Conservation (phyloP, 2,888 invertebrate species). For the Dorcus parallelipipedus region DNA sequence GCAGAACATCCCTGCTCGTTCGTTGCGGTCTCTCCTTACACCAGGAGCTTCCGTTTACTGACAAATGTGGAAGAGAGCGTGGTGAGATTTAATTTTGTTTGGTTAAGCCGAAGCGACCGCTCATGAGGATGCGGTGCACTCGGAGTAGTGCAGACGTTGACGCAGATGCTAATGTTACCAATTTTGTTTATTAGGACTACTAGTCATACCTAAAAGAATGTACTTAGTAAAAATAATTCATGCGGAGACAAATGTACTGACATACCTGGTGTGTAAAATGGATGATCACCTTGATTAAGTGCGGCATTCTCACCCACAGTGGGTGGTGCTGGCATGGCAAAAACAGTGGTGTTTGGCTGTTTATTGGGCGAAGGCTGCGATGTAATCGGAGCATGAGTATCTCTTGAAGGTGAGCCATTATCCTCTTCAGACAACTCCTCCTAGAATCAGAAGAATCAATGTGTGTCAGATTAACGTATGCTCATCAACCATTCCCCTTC, state of each 20-base stretch:
- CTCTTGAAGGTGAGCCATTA: constrained; percentile 11
- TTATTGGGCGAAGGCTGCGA: constrained; percentile 51
- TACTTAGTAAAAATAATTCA: neutral
- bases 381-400: constrained; percentile 39
- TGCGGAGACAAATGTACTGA: neutral
- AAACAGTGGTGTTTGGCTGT: constrained; percentile 53
- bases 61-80: too few relatives aligned
- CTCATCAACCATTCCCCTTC: too few relatives aligned
- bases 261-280: constrained; percentile 51
- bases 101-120: too few relatives aligned
- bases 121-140: too few relatives aligned
- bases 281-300: constrained; percentile 57
- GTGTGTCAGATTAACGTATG: too few relatives aligned
- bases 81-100: too few relatives aligned
- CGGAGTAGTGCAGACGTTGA: too few relatives aligned
- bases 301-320: constrained; percentile 67
- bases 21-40: too few relatives aligned
- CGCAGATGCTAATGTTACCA: constrained; percentile 9
- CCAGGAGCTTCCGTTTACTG: too few relatives aligned
- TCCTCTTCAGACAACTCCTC: constrained; percentile 45
- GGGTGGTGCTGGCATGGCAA: constrained; percentile 61
- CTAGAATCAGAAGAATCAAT: constrained; percentile 26
- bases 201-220: constrained; percentile 6
- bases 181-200: constrained; percentile 9
- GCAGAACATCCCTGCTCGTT: too few relatives aligned